Base-by-base conservation (phyloP, 2,797 vertebrate genomes). In the Peromyscus eremicus region DNA sequence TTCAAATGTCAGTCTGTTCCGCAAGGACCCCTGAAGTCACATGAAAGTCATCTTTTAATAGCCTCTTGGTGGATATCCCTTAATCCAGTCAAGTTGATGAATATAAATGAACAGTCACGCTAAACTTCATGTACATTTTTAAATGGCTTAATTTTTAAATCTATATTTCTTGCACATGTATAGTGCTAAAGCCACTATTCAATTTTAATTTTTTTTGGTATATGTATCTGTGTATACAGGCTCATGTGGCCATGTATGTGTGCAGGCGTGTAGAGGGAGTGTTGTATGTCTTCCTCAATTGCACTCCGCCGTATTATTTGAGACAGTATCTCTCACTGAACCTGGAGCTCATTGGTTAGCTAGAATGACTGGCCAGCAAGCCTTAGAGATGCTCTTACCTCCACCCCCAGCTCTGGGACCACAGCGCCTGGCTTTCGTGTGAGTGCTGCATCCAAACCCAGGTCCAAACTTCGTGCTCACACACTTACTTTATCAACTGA, bases 61-160 rank as follows among this genome's bases (percentile, higher is more conserved):
- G 52, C 71, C 90, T 34, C 68, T 60, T 73, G n/a, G 13, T 73
- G 43, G 3, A 21, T 79, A 64, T 77, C 12, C n/a, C 27, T 88
- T 94, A 64, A 89, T 46, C 16, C 19, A 34, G 43, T 32, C 40
- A 62, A 46, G 29, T 23, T 12, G 52, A 88, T 64, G 93, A 57
- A 66, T 75, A 57, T 13, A 88, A 75, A 91, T 60, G 27, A 83
- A 49, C 52, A 0, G 13, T 55, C 14, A 79, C 43, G 88, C 23
- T 37, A 90, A 43, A 21, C 10, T 96, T 93, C 34, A 43, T 62
- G 25, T 46, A 3, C 79, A 32, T 81, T 76, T 93, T 84, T 37
- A 27, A 89, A 76, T 93, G 62, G 57, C 82, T 94, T 70, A 89
- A 43, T n/a, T 62, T 60, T 52, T 85, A 76, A 73, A 32, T 79